Conservation (phyloP, 1,140 invertebrate species). For the Bicyclus anynana region DNA sequence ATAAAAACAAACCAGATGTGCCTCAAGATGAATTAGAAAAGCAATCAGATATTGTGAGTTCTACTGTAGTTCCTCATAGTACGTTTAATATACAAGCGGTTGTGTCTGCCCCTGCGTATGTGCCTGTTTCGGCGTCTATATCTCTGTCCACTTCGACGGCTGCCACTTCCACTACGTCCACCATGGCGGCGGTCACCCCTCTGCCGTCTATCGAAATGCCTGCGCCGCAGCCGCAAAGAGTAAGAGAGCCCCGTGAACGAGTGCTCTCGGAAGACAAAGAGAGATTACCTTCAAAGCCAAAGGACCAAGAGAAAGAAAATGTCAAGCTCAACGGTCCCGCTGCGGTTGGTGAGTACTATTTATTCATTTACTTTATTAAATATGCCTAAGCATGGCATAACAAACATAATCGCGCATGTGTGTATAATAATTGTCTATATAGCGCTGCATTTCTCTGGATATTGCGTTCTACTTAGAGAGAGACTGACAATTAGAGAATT, state of each 20-base stretch:
- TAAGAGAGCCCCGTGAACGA: conserved; percentile 46
- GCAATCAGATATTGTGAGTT: conserved; percentile 22
- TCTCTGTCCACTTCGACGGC: conserved; percentile 1
- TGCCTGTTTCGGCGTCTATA: not conserved
- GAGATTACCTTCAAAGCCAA: conserved; percentile 20
- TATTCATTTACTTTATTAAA: not conserved
- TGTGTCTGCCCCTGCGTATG: conserved; percentile 2
- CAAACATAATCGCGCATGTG: not conserved
- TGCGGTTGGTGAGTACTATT: conserved; percentile 27
- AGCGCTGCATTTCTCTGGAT: not conserved
- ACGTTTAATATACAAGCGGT: conserved; percentile 10
- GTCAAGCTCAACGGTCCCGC: conserved; percentile 47
- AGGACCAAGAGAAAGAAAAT: conserved; percentile 34
- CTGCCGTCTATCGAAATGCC: conserved; percentile 8
- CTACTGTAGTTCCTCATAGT: conserved; percentile 19
- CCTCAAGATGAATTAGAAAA: conserved; percentile 43
- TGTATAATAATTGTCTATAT: not conserved
- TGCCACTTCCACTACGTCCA: not conserved
- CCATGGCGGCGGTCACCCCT: conserved; percentile 4
- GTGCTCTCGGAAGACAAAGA: conserved; percentile 47
- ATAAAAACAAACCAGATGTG: conserved; percentile 54
- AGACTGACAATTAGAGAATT: not conserved
- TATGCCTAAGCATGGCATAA: not conserved
- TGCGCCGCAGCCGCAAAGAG: conserved; percentile 46
- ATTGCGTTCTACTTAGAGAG: not conserved